Evolutionary conservation across 1,140 invertebrate species (phyloP), one percentile per base, ranked within the genome.

Genomic region (Laodelphax striatellus): DNA sequence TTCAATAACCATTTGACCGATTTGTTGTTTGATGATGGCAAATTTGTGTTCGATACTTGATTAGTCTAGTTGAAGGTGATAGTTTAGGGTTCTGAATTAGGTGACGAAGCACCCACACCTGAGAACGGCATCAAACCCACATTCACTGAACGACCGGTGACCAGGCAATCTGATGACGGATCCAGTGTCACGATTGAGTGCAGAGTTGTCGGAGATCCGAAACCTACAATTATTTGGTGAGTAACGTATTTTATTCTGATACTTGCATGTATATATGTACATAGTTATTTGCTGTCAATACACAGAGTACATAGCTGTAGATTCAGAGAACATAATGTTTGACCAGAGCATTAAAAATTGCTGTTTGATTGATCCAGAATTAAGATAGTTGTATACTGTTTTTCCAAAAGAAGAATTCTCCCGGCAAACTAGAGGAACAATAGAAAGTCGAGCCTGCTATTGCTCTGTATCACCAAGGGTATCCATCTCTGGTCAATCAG

Each of bases 71-170:
- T 42, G 34, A 43, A 58, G 56, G 16, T 57, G 52, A 61, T 46
- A 56, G 50, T 43, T 28, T 63, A 63, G 63, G 34, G 65, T 66
- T 63, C 43, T 60, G 58, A 58, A 62, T 52, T 67, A 92, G 90
- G 90, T 87, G 90, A 93, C 77, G 91, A 93, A 78, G 88, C 89
- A 69, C 86, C 89, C 57, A 85, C 90, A 67, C 90, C 90, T 62
- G 86, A 88, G 66, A 87, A 92, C 73, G 92, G 88, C 70, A 88
- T 91, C 71, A 92, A 91, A 76, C 94, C 94, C 55, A 94, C 90
- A 61, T 98, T 98, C 79, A 95, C 92, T 65, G 92, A 96, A 81
- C 84, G 94, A 77, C 94, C 94, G 22, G 81, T 92, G 69, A 98
- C 97, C 72, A 84, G 90, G 76, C 94, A 98, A 80, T 89, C 87